Evolutionary conservation across 2,797 vertebrate genomes (phyloP), one percentile per base, ranked within the genome.

Genomic region (Hippocampus kuda): DNA sequence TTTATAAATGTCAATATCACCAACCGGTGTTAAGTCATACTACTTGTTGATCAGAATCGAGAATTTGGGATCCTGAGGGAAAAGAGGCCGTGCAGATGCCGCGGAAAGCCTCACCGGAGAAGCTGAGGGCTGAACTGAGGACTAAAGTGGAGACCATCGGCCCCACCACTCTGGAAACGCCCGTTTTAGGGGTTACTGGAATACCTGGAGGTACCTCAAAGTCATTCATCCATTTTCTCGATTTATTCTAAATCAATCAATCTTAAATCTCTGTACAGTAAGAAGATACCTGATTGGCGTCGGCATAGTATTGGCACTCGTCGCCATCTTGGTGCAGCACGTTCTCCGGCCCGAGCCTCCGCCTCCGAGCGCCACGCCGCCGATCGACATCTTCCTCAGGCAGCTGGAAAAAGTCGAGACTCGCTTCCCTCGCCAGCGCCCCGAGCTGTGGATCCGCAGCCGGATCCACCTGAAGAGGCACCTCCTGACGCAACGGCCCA

Each of bases 401-500:
- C 85, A 91, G 70, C 88, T 98, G 76, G 79, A 88, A 5, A 88
- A 83, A 51, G 72, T 96, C 42, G 68, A 88, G 76, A 71, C 66
- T 42, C 72, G n/a, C 16, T 98, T 96, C 70, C 92, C 93, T 0
- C 90, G 87, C 51, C 97, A 98, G 88, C 93, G 86, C 22, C 22
- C 85, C 0, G 86, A 91, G 9, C 69, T 99, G 42, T 98, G 97
- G 96, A 84, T 72, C 0, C 89, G 94, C 1, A 92, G 91, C 59
- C 85, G 69, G 51, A 94, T 90, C 79, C 88, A 95, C 76, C 88
- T 98, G 62, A 83, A 89, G 81, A 93, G 84, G 64, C 95, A 98
- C 84, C 92, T 98, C 67, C 89, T 88, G 34, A 69, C 77, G 0
- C 82, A 87, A 0, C 74, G 79, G 11, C 94, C 89, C 69, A 86